Evolutionary conservation across 1,140 invertebrate species (phyloP).

Genomic region (Kradibia gibbosae): DNA sequence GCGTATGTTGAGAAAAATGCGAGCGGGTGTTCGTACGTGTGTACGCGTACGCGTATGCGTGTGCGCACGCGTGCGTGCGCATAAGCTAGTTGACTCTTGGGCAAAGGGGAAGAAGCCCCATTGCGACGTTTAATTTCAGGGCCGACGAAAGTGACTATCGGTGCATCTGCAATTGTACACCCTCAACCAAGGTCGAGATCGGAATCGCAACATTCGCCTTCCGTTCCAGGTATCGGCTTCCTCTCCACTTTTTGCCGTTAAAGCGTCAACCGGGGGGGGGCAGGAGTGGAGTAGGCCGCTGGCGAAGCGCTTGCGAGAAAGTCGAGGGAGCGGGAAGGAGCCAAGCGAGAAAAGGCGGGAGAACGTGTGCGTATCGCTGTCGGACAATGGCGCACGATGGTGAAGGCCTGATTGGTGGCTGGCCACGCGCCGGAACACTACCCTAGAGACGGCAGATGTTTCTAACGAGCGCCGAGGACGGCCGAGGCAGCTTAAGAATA

Average conservation of each 20-base stretch:
- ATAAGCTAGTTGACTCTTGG: no score
- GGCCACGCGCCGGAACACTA: constrained; percentile 65
- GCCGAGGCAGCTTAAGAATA: constrained; percentile 53
- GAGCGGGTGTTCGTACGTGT: no score
- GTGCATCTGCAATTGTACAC: constrained; percentile 49
- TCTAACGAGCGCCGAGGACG: constrained; percentile 58
- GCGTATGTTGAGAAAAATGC: no score
- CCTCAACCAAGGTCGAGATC: constrained; percentile 45
- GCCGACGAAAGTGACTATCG: constrained; percentile 48
- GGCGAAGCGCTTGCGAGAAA: not conserved
- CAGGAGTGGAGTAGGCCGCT: not conserved
- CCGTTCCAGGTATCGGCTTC: constrained; percentile 49
- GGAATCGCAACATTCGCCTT: constrained; percentile 49
- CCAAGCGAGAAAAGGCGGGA: not conserved
- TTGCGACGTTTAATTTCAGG: constrained; percentile 18
- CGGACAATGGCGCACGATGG: constrained; percentile 50
- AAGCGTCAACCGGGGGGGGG: not conserved
- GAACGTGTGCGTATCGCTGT: constrained; percentile 36
- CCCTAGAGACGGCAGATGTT: constrained; percentile 70
- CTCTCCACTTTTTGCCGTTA: not conserved
- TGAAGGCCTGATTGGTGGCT: constrained; percentile 60
- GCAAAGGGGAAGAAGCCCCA: no score
- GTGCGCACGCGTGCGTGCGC: no score
- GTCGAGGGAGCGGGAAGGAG: not conserved
- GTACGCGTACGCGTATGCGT: no score